These are phyloP conservation scores for Dolichallabes microphthalmus DNA, from an alignment of 2,113 vertebrate species.

Conservation along the genomic window DNA sequence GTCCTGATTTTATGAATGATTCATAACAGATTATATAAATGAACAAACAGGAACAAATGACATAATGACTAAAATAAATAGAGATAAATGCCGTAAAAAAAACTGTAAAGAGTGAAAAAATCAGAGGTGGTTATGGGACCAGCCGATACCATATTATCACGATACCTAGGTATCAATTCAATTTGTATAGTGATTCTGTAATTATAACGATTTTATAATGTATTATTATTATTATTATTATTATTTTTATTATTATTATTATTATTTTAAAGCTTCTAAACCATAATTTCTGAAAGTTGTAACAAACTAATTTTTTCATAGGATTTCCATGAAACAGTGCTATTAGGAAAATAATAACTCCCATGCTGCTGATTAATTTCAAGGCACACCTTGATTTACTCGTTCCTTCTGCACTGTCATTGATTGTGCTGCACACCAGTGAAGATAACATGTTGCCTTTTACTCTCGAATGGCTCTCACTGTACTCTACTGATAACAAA, in stretches of 20 bases:
- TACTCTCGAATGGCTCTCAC: constrained; percentile 19
- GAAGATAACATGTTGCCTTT: constrained; percentile 30
- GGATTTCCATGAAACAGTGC: constrained; percentile 53
- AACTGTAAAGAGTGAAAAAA: background rate
- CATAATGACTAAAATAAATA: background rate
- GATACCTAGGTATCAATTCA: too few species aligned
- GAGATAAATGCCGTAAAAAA: background rate
- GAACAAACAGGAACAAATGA: background rate
- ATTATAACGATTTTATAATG: too few species aligned
- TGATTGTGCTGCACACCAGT: constrained; percentile 5
- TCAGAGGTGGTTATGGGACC: too few species aligned
- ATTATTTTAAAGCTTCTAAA: too few species aligned
- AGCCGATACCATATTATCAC: too few species aligned
- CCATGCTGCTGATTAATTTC: constrained; percentile 58
- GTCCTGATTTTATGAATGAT: background rate
- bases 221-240: too few species aligned
- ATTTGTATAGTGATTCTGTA: too few species aligned
- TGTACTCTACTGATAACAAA: constrained; percentile 33
- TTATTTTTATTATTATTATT: too few species aligned
- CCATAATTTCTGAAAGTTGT: background rate
- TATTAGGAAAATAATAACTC: constrained; percentile 50
- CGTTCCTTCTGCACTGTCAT: constrained; percentile 33
- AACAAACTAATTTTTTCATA: background rate
- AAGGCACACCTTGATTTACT: constrained; percentile 60
- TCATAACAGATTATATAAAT: background rate